Conservation (phyloP, 2,797 vertebrate species). For the Salarias fasciatus region DNA sequence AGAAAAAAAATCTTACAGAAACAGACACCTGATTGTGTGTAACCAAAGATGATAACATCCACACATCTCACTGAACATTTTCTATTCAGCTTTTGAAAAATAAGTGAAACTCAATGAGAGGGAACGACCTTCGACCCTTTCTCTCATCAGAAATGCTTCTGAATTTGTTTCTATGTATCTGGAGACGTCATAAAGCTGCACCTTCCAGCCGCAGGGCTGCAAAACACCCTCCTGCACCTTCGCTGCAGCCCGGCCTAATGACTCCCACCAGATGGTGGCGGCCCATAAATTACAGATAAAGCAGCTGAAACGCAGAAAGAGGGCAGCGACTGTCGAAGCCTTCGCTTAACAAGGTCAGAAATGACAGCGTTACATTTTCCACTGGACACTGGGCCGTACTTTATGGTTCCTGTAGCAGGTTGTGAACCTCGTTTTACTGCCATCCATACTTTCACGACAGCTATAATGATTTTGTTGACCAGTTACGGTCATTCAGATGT, state of each 20-base stretch:
- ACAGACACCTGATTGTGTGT: too few species aligned
- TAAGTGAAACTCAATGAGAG: background rate
- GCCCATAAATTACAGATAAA: constrained; percentile 43
- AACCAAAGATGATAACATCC: too few species aligned
- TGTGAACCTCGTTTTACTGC: too few species aligned
- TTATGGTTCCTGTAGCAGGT: too few species aligned
- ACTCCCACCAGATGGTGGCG: constrained; percentile 32
- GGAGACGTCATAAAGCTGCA: constrained; percentile 38
- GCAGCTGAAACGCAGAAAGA: constrained; percentile 9
- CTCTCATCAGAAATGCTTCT: background rate
- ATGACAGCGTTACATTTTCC: constrained; percentile 23
- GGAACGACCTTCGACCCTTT: background rate
- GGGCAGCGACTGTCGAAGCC: constrained; percentile 8
- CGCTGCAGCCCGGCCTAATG: constrained; percentile 14
- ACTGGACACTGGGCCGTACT: constrained; percentile 5
- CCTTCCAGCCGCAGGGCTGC: constrained; percentile 26
- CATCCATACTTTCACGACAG: too few species aligned
- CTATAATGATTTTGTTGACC: too few species aligned
- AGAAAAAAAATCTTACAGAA: too few species aligned
- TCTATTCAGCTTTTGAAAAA: constrained; percentile 6
- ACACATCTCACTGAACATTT: background rate
- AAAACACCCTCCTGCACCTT: constrained; percentile 26
- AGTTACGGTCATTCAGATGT: too few species aligned
- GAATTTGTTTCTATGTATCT: constrained; percentile 5
- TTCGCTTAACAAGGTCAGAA: constrained; percentile 25